Conservation (phyloP, 2,888 invertebrate species). For the Sepioteuthis lessoniana region DNA sequence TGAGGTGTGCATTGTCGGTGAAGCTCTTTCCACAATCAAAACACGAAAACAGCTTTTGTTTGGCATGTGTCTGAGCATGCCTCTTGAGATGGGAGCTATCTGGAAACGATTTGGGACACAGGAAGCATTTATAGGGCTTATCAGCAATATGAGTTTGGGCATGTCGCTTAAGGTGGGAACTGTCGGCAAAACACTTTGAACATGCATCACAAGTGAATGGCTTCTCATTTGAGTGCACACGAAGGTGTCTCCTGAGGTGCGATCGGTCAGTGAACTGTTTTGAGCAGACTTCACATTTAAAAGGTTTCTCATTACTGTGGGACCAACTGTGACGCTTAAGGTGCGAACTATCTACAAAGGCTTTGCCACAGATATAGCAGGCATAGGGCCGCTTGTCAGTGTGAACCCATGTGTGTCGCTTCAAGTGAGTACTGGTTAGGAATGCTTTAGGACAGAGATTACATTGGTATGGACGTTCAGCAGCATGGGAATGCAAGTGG, state of each 20-base stretch:
- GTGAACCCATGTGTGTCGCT: background rate
- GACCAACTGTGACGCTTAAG: background rate
- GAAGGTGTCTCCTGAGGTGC: background rate
- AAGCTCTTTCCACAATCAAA: slow-evolving; percentile 4
- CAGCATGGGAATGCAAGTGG: background rate
- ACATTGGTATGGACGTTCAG: background rate
- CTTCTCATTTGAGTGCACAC: background rate
- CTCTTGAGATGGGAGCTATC: slow-evolving; percentile 37
- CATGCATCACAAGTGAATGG: background rate
- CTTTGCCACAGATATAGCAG: background rate
- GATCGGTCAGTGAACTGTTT: slow-evolving; percentile 20
- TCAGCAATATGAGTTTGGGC: background rate
- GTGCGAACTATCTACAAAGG: slow-evolving; percentile 26
- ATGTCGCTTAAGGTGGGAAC: slow-evolving; percentile 38
- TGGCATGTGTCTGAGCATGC: background rate
- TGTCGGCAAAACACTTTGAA: background rate
- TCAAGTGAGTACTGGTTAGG: background rate
- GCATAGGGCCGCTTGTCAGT: slow-evolving; percentile 7
- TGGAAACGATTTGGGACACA: slow-evolving; percentile 35
- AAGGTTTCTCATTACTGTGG: background rate
- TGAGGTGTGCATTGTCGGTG: background rate
- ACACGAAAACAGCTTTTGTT: background rate
- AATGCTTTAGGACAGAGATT: slow-evolving; percentile 40
- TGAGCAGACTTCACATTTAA: background rate
- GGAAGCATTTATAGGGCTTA: background rate